phyloP scores from a whole-genome alignment of 2,113 vertebrate species.

The Nothobranchius furzeri region DNA sequence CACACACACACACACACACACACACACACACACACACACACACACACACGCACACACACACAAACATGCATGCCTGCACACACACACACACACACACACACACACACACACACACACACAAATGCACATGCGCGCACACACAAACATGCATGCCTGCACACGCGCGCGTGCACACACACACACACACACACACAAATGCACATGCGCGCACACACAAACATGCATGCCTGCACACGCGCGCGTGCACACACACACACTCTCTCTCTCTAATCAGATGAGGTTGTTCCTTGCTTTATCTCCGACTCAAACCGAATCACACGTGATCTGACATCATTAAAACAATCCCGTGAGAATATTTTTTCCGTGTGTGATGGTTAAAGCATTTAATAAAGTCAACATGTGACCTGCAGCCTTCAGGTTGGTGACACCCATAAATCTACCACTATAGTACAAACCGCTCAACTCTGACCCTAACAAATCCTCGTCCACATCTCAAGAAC shows the following conservation, averaged over 20 bases:
- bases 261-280: conserved; percentile 8
- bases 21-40: too few species aligned
- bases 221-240: too few species aligned
- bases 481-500: conserved; percentile 31
- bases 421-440: conserved; percentile 65
- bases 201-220: too few species aligned
- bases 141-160: too few species aligned
- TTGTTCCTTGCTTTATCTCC: conserved; percentile 47
- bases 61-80: too few species aligned
- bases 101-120: too few species aligned
- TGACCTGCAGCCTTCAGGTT: conserved; percentile 52
- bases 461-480: conserved; percentile 56
- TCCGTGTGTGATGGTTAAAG: conserved; percentile 32
- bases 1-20: neutral
- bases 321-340: conserved; percentile 23
- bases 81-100: neutral
- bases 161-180: too few species aligned
- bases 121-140: too few species aligned
- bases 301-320: conserved; percentile 17
- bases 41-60: too few species aligned
- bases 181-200: too few species aligned
- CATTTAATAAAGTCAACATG: conserved; percentile 69
- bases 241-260: too few species aligned
- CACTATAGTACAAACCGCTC: conserved; percentile 41
- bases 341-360: conserved; percentile 16